These are phyloP conservation scores for Rhinoraja longicauda DNA, from an alignment of 2,797 vertebrate genomes.

Conservation along the genomic window DNA sequence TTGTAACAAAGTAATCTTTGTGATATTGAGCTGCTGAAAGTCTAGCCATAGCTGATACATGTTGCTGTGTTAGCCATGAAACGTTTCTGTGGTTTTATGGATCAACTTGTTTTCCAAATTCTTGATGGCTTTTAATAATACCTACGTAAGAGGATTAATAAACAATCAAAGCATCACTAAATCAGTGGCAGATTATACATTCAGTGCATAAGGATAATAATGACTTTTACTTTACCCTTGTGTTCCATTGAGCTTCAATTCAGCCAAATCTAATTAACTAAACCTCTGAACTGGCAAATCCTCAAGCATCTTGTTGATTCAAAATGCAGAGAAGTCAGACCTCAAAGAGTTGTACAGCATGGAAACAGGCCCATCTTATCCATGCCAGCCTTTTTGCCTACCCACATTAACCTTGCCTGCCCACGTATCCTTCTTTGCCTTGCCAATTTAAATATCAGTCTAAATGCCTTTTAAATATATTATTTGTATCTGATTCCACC, in stretches of 20 bases:
- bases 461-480: too few species aligned
- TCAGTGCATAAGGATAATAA: neutral
- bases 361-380: too few species aligned
- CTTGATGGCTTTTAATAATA: neutral
- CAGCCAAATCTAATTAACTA: neutral
- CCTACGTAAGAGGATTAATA: neutral
- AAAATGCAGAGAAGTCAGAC: neutral
- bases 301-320: neutral
- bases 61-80: neutral
- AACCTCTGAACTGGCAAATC: neutral
- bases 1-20: neutral
- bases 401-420: too few species aligned
- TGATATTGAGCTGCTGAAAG: neutral
- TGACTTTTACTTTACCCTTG: neutral
- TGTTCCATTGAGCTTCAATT: neutral
- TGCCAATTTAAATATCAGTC: too few species aligned
- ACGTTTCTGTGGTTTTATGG: neutral
- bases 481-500: too few species aligned
- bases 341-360: too few species aligned
- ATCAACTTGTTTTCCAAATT: neutral
- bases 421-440: too few species aligned
- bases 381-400: too few species aligned
- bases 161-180: neutral
- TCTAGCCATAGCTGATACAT: neutral
- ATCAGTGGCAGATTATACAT: neutral